Base-by-base conservation (phyloP, 2,888 invertebrate genomes). In the Melikaiella ostensackeni region DNA sequence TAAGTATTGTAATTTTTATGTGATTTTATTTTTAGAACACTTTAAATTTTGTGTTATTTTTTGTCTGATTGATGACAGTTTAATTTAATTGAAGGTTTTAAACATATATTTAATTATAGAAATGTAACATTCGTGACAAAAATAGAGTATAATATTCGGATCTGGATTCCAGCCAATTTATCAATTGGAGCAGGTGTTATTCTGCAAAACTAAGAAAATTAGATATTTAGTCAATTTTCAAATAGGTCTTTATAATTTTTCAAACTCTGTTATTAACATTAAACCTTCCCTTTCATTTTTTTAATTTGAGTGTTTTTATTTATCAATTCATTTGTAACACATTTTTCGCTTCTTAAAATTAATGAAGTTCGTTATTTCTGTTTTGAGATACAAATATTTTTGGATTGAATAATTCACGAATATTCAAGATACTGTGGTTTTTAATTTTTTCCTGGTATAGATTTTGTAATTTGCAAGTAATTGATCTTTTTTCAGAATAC, bases 401-500 rank as follows among this genome's bases (percentile, higher is more conserved):
- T 30, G 2, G 2, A 30, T 30, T 30, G 30, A 30, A 30, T 30
- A 30, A 30, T 30, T 30, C 30, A 30, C 30, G 30, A 30, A 30
- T 30, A 30, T 30, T 30, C 30, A 30, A 30, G 30, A 30, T 30
- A 4, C 2, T 3, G 4, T 30, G 30, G 30, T 30, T 30, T 76
- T 42, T 59, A 9, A 16, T 16, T 19, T 59, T 16, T 35, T 74
- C 16, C 3, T 50, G 30, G 0, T 8, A 9, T 35, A 35, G 1
- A 38, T 2, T 11, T 38, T 13, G 13, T 16, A 3, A 38, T 13
- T 13, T 13, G 38, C 13, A 38, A 38, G 13, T 13, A 13, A 38
- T 55, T 76, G 33, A 62, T 74, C 24, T 61, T 33, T 81, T 93
- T 93, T 77, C 93, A 97, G 97, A 97, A 92, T 96, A 95, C 92